Evolutionary conservation across 2,888 invertebrate species (phyloP), one percentile per base, ranked within the genome.

Genomic region (Hemistola chrysoprasaria): DNA sequence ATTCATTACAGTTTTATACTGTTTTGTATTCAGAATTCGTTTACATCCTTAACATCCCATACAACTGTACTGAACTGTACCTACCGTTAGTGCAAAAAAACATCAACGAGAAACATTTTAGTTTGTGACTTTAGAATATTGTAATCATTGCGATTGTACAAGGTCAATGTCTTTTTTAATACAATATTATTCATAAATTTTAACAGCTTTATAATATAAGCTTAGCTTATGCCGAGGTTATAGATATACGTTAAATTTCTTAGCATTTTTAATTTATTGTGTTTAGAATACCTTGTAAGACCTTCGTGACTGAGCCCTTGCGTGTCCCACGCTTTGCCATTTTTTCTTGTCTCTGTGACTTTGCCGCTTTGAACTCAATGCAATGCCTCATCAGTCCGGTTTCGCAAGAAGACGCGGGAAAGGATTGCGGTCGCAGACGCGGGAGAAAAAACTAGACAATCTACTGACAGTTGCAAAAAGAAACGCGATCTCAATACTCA

Each of bases 341-440:
- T 32, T 30, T 16, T 16, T 16, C 16, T 27, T 11, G 23, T 24
- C 26, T n/a, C n/a, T n/a, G n/a, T n/a, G n/a, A n/a, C 33, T 34
- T 22, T 3, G 2, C 16, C 3, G 16, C 3, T 2, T 8, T 29
- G 8, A 8, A n/a, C n/a, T n/a, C n/a, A n/a, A 32, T 36, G 31
- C 27, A 11, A 22, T 8, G 28, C 27, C 29, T 26, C 25, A 36
- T 28, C 31, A 33, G 50, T 47, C 47, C 40, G 42, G 49, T 65
- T 59, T 65, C 62, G 62, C 48, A 64, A 64, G 52, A 49, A 53
- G 50, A 56, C 57, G 54, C 51, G 58, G 50, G 58, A 61, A 59
- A 62, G 56, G 59, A 44, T 52, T 49, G 50, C 46, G 56, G 59
- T 59, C 56, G 49, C 46, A 60, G 40, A 46, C 31, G 35, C 32